Base-by-base conservation (phyloP, 2,888 invertebrate genomes). In the Amaurobius ferox region DNA sequence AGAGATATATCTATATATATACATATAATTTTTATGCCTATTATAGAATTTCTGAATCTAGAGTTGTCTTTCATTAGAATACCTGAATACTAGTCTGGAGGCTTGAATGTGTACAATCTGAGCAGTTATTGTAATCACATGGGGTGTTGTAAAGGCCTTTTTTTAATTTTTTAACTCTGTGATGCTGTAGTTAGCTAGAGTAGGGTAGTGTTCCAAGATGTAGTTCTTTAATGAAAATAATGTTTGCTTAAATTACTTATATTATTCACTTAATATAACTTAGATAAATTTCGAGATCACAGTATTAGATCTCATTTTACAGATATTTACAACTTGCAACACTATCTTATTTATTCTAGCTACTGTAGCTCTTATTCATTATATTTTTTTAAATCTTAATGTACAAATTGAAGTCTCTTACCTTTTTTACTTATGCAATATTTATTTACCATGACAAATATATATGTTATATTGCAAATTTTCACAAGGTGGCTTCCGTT, bases 301-400 rank as follows among this genome's bases (percentile, higher is more conserved):
- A 61, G 29, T 73, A 61, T 80, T 70, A 70, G 78, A 79, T 74
- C 73, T 80, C 68, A 16, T 48, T 39, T 62, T 70, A 55, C 40
- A 23, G n/a, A 26, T 40, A 1, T 70, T 55, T 83, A 83, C 81
- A 83, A 76, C 81, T 85, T 85, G 83, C 83, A 85, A 78, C 83
- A 85, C 83, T 85, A 85, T 85, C 83, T 77, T 85, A 72, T 85
- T 85, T 85, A 85, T 77, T 85, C 83, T 85, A 85, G 83, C 77
- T 72, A 72, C 83, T 83, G 76, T 71, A 85, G 83, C 83, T 77
- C n/a, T n/a, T n/a, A 64, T 72, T 66, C 71, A 83, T 76, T 77
- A 71, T 76, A 79, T 74, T 86, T 79, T 79, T 85, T 73, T 79
- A 64, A n/a, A 79, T 74, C 68, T 67, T 86, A 74, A 79, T 86